Evolutionary conservation across 2,797 vertebrate genomes (phyloP).

Genomic region (Enteromius radiatus): DNA sequence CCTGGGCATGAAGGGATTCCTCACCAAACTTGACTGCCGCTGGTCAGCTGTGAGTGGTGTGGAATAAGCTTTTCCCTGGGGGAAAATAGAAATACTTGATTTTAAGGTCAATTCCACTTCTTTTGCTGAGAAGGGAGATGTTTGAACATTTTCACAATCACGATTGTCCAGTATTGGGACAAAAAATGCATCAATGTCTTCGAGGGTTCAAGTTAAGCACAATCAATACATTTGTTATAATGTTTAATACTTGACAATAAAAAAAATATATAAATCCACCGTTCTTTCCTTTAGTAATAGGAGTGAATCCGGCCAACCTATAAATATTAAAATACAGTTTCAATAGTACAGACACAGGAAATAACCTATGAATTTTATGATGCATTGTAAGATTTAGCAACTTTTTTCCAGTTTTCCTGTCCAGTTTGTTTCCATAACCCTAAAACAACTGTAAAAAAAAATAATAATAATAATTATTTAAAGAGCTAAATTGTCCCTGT

Average conservation of each 20-base stretch:
- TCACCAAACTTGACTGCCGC: slow-evolving; percentile 1
- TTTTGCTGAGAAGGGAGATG: neutral
- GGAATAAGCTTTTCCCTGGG: neutral
- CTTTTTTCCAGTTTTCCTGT: neutral
- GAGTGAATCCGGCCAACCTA: neutral
- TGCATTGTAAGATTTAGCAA: neutral
- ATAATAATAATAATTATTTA: neutral
- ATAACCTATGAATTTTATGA: neutral
- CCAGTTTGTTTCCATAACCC: neutral
- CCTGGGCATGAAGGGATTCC: slow-evolving; percentile 16
- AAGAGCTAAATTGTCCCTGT: too few relatives aligned
- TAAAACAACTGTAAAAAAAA: neutral
- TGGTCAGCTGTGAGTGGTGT: slow-evolving; percentile 13
- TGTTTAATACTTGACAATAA: neutral
- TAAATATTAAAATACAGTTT: neutral
- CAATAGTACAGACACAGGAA: neutral
- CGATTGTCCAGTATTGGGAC: neutral
- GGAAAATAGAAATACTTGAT: neutral
- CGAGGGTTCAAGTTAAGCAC: neutral
- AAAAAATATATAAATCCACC: too few relatives aligned
- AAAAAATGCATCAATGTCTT: neutral
- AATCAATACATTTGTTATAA: neutral
- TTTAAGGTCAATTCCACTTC: slow-evolving; percentile 23
- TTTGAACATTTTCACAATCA: neutral
- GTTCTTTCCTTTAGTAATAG: neutral